These are phyloP conservation scores for Uloborus diversus DNA, from an alignment of 1,140 invertebrate species.

Conservation along the genomic window DNA sequence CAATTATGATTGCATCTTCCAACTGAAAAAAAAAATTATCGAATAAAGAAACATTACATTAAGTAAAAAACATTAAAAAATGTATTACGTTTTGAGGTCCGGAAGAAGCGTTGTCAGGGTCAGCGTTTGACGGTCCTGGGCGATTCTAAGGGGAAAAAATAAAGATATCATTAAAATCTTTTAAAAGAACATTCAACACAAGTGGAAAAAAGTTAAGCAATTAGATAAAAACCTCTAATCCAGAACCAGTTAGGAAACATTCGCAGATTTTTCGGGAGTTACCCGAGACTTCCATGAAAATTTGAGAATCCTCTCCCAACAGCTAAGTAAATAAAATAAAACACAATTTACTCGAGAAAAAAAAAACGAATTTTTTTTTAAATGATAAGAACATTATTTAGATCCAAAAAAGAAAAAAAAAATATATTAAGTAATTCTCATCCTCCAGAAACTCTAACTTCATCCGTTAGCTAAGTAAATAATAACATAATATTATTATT, in stretches of 20 bases:
- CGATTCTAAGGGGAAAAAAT: not conserved
- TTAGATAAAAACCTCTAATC: not conserved
- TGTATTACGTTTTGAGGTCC: not conserved
- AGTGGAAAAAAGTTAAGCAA: not conserved
- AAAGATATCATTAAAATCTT: not conserved
- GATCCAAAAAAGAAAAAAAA: no score
- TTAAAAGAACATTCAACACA: not conserved
- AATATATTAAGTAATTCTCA: no score
- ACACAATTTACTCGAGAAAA: not conserved
- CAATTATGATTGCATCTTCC: not conserved
- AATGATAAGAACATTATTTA: no score
- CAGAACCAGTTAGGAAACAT: not conserved
- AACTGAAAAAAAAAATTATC: not conserved
- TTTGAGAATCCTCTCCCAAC: not conserved
- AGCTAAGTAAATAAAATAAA: not conserved
- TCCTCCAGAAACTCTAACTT: no score
- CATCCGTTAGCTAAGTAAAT: no score
- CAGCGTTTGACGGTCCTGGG: not conserved
- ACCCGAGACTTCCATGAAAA: not conserved
- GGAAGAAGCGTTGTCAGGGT: not conserved
- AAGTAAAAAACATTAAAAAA: not conserved
- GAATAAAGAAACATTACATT: not conserved
- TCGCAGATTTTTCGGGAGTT: not conserved
- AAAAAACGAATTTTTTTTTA: no score
- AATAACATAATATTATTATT: no score